phyloP scores from a whole-genome alignment of 2,888 invertebrate genomes.

The Yponomeuta plumbellus region DNA sequence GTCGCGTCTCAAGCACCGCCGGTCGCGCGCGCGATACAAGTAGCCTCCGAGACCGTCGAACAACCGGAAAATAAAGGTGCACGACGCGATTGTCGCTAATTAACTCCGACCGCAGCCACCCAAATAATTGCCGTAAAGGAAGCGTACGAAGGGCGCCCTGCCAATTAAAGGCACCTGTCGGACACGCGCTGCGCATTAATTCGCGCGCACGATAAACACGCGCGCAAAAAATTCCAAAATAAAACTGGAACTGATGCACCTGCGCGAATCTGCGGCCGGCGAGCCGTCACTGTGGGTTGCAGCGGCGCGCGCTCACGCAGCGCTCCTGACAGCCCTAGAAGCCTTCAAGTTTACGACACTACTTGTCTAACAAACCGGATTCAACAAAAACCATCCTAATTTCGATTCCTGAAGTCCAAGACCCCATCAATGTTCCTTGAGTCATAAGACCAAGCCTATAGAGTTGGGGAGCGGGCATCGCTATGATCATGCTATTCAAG shows the following conservation, averaged over 20 bases:
- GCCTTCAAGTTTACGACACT: slow-evolving; percentile 14
- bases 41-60: slow-evolving; percentile 22
- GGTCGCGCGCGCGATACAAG: slow-evolving; percentile 47
- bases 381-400: too few relatives aligned
- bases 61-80: slow-evolving; percentile 50
- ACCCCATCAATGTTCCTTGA: slow-evolving; percentile 24
- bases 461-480: slow-evolving; percentile 27
- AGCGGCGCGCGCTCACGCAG: slow-evolving; percentile 1
- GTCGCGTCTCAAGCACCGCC: slow-evolving; percentile 59
- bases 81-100: slow-evolving; percentile 46
- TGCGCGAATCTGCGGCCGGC: slow-evolving; percentile 46
- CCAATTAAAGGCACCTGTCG: slow-evolving; percentile 71
- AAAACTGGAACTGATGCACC: slow-evolving; percentile 70
- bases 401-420: too few relatives aligned
- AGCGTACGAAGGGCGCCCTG: slow-evolving; percentile 45
- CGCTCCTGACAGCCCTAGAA: slow-evolving; percentile 1
- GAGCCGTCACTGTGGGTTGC: slow-evolving; percentile 27
- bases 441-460: background rate
- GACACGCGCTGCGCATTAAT: slow-evolving; percentile 64
- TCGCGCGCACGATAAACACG: slow-evolving; percentile 57
- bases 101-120: slow-evolving; percentile 55
- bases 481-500: slow-evolving; percentile 87
- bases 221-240: slow-evolving; percentile 64
- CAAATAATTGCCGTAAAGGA: slow-evolving; percentile 71
- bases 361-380: too few relatives aligned